Base-by-base conservation (phyloP, 2,113 vertebrate genomes). In the Emydura subglobosa region DNA sequence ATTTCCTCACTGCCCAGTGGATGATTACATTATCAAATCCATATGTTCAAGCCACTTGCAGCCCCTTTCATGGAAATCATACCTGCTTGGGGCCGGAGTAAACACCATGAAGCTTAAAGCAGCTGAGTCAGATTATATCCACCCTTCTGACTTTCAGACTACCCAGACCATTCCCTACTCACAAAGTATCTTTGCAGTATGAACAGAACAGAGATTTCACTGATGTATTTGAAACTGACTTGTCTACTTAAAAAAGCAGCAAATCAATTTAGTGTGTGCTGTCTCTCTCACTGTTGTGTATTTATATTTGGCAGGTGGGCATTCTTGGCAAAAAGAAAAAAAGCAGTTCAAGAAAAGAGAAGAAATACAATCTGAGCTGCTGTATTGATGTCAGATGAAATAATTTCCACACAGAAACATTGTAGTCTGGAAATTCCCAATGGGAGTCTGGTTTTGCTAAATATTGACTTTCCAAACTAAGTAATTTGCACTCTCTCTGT, bases 1-100 rank as follows among this genome's bases (percentile, higher is more conserved):
- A 42, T 0, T 47, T 3, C 5, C 19, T 89, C 50, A 85, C 31
- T 14, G 68, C 39, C 16, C 54, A 22, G 55, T 0, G 65, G 47
- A 87, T 78, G 85, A 90, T 34, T 53, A 39, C 6, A 22, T 5
- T 50, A 31, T 50, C 34, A 53, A 68, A 68, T 16, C 31, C 16
- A 19, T 19, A 68, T 68, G 34, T 68, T 68, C 31, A 68, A 16
- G 17, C 2, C 19, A 51, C 7, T 2, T 89, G 17, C 27, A 55
- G 16, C 50, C 72, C 31, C 54, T 50, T 1, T 44, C 0, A 83
- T 7, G 24, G 72, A 93, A 87, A 61, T 2, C 0, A 80, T 80
- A 85, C 61, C 25, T 49, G 31, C 51, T 82, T 76, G 14, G 27
- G 85, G n/a, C 16, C 79, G 82, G 3, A 42, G 22, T 13, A 53